Evolutionary conservation across 2,113 vertebrate genomes (phyloP), one percentile per base, ranked within the genome.

Genomic region (Petroica traversi): DNA sequence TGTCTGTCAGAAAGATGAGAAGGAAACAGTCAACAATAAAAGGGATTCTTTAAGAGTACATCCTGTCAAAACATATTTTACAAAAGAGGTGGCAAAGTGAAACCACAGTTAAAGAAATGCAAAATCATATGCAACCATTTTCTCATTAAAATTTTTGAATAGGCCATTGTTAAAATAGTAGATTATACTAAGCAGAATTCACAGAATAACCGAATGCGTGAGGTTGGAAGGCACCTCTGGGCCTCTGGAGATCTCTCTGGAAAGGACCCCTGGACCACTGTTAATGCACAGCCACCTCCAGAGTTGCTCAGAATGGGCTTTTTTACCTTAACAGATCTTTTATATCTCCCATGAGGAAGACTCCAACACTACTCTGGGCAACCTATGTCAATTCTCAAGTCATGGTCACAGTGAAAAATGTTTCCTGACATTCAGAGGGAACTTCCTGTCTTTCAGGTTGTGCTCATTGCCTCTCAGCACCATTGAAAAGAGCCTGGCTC

Each of bases 331-430:
- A 12, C 9, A 12, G 1, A 5, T n/a, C n/a, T 46, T 66, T 28
- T 61, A 2, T 26, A 71, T 19, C 14, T 51, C 10, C 8, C 26
- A 23, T 12, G 13, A 43, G 8, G 34, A 24, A 18, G 3, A 58
- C 4, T 52, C 17, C n/a, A 66, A 5, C 15, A 61, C 3, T 2
- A 5, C 26, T 41, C 17, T 17, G 18, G 22, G 20, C 5, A 91
- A 11, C 6, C 6, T 77, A 10, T 58, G 34, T 12, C 14, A 5
- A 8, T 28, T 6, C 4, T 52, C 2, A 1, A 31, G n/a, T 68
- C n/a, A 55, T 2, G 2, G 23, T 36, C 11, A 26, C 8, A 24
- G 17, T 3, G 15, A 59, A 69, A 78, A 57, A 1, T 8, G 0
- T 72, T 89, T 77, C 23, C 14, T 10, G 22, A 57, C 28, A 5